Evolutionary conservation across 2,888 invertebrate species (phyloP), one percentile per base, ranked within the genome.

Genomic region (Amphimallon solstitiale): DNA sequence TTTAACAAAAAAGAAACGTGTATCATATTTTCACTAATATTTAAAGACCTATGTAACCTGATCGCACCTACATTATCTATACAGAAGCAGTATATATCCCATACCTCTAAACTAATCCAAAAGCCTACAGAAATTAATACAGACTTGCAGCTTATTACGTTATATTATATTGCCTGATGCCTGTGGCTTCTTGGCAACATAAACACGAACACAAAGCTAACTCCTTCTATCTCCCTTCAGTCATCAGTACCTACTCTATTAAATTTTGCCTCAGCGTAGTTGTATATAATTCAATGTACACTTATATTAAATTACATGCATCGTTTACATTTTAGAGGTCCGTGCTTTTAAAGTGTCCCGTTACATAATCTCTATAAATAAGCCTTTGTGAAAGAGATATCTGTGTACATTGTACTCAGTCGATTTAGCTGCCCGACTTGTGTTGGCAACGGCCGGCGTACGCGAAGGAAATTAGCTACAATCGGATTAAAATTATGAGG

Each of bases 251-350:
- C 35, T 21, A 21, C 40, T 23, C 56, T 56, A 56, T 56, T 56
- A 56, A 56, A 56, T 56, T 29, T 56, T 56, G 56, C 38, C 23
- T 21, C 23, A 40, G 56, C 56, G 38, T n/a, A n/a, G 56, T 56
- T 29, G n/a, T 43, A 23, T 56, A 56, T 56, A 56, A 56, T 56
- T 56, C 40, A 56, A 56, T 56, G 56, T 23, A 23, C 56, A 38
- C 23, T 56, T 56, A n/a, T n/a, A 56, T 56, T 56, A 40, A 14
- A 23, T 56, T 56, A 56, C 56, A 21, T 40, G 23, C 19, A 19
- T 56, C 56, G 40, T 56, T 40, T 56, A 29, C 51, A n/a, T 7
- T 35, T 15, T 51, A n/a, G 46, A 46, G 23, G 56, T 12, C 12
- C 14, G 40, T 14, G 40, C 56, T 56, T 40, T 56, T 56, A 56